Percentiles rank a stretch among this genome's conserved stretches.
These are phyloP conservation scores for Rhinopomastus cyanomelas DNA, from an alignment of 2,113 vertebrate genomes.

Conservation along the genomic window DNA sequence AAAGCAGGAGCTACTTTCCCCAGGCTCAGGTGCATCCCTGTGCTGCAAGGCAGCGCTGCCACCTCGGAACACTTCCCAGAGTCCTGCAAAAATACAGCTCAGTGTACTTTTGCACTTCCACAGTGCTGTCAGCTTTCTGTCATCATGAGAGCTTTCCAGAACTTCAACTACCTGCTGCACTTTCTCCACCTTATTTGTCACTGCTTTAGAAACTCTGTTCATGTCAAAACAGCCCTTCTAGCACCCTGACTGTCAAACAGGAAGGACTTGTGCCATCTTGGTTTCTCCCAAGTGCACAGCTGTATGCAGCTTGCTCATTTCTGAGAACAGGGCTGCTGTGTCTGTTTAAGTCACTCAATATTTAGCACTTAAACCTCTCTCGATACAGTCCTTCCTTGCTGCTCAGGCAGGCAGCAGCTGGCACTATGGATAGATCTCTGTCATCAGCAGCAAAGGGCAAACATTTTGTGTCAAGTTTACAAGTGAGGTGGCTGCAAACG, in stretches of 20 bases:
- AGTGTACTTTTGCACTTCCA: background rate
- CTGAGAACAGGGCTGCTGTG: background rate
- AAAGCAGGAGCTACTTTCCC: background rate
- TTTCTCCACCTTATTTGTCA: background rate
- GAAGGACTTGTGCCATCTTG: background rate
- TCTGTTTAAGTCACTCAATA: background rate
- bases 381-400: rapidly evolving
- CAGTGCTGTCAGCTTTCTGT: rapidly evolving
- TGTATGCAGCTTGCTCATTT: background rate
- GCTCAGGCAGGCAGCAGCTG: background rate
- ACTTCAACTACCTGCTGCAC: background rate
- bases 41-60: background rate
- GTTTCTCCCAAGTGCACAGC: background rate
- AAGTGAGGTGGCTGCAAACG: background rate
- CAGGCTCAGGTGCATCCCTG: background rate
- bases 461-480: background rate
- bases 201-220: background rate
- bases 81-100: background rate
- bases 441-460: background rate
- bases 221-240: background rate
- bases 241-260: rapidly evolving
- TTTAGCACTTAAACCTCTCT: background rate
- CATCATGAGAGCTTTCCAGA: background rate
- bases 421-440: background rate
- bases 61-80: background rate